Evolutionary conservation across 2,113 vertebrate genomes (phyloP).

Genomic region (Lichenostomus cassidix): DNA sequence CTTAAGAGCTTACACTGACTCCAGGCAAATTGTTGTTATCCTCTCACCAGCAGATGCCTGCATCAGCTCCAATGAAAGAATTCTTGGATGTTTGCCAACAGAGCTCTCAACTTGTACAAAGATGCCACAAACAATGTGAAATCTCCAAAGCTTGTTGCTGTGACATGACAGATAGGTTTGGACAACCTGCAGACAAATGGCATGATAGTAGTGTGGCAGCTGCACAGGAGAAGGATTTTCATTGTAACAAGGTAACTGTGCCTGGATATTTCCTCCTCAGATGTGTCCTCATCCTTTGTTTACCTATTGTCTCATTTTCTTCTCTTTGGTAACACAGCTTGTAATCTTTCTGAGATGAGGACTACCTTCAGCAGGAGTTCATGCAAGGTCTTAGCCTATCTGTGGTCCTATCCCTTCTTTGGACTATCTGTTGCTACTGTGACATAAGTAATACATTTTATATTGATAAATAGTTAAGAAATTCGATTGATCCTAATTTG

Average conservation of each 20-base stretch:
- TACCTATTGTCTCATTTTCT: neutral
- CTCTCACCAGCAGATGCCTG: neutral
- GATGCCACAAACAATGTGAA: neutral
- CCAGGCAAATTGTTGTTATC: neutral
- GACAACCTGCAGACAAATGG: neutral
- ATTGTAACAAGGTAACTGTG: neutral
- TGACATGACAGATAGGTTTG: too few relatives aligned
- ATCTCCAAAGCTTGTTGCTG: neutral
- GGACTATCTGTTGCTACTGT: neutral
- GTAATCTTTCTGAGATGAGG: neutral
- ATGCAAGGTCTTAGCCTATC: neutral
- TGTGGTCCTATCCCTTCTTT: neutral
- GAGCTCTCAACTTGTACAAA: neutral
- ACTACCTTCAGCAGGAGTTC: neutral
- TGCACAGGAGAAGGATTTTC: neutral
- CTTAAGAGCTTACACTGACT: neutral
- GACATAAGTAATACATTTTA: neutral
- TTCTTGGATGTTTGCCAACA: neutral
- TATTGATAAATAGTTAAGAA: neutral
- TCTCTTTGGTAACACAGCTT: neutral
- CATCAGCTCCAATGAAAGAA: neutral
- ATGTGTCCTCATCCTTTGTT: neutral
- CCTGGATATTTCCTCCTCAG: neutral
- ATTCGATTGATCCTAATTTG: neutral
- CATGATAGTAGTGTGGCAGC: neutral